Conservation (phyloP, 2,113 vertebrate species). For the Elephas maximus region DNA sequence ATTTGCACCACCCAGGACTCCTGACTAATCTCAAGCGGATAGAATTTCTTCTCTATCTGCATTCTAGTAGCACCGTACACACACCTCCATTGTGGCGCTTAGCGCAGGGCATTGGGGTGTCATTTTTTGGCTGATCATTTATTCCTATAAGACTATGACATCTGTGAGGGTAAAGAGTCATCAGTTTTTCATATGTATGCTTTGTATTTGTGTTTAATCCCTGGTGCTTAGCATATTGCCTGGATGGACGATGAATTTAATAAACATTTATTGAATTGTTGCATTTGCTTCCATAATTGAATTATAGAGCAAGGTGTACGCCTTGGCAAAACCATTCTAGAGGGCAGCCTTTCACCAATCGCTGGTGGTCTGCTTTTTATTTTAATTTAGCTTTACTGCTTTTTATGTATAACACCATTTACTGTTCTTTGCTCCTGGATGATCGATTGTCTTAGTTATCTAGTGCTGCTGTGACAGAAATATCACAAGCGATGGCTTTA, state of each 20-base stretch:
- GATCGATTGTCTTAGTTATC: too few species aligned
- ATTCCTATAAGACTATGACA: not conserved
- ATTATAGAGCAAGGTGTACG: not conserved
- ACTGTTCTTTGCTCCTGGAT: not conserved
- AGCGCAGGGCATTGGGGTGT: accelerated
- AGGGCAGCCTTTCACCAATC: not conserved
- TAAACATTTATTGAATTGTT: not conserved
- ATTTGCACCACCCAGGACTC: too few species aligned
- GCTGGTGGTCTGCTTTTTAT: not conserved
- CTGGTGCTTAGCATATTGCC: not conserved
- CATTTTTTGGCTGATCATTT: not conserved
- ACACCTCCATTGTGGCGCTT: accelerated
- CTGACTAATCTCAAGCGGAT: not conserved
- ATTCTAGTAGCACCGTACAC: accelerated
- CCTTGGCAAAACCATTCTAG: not conserved
- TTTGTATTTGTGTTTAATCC: not conserved
- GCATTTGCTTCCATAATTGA: not conserved
- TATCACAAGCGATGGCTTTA: too few species aligned
- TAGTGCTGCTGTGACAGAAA: too few species aligned
- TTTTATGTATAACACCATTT: not conserved
- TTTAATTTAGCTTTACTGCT: not conserved
- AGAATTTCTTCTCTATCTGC: not conserved
- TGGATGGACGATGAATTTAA: not conserved
- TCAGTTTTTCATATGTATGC: not conserved
- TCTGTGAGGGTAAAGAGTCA: not conserved